Evolutionary conservation across 2,888 invertebrate genomes (phyloP), one percentile per base, ranked within the genome.

Genomic region (Chelonus formosanus): DNA sequence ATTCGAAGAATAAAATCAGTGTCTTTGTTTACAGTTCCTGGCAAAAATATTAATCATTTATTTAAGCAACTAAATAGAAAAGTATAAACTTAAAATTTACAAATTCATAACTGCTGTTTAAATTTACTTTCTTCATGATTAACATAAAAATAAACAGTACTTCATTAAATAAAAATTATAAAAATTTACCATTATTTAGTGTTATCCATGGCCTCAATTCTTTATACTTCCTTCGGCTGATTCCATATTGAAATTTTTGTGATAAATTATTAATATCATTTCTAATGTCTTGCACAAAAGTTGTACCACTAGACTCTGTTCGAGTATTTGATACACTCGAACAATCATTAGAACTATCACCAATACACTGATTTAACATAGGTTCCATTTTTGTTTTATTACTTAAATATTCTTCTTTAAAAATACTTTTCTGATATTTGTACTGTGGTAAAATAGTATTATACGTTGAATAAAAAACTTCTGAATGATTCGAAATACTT

Each of bases 1-100:
- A 96, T 83, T 68, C 88, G 90, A 75, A 95, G 90, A 64, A 83
- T 83, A 67, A 89, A 86, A 40, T 84, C 78, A 8, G 84, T 78
- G 32, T 83, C 86, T 34, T 78, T 55, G 82, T 76, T 76, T 32
- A 69, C 61, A 43, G 71, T 73, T 57, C 71, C 82, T 83, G 65
- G 61, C 70, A 44, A 3, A 56, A 66, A 59, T 64, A 7, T 35
- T 20, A 50, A 0, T 50, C 3, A 50, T 20, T 6, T n/a, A 7
- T 45, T 1, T 6, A 34, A 6, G 3, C 0, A 59, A 20, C 36
- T 1, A 20, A 20, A 20, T 20, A 20, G 2, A 20, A 20, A 20
- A 2, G 20, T 20, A 20, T 20, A 20, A 20, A 20, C 20, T 20
- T 20, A 20, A 1, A 1, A 20, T 20, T 20, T 20, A 20, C 20